phyloP scores from a whole-genome alignment of 2,113 vertebrate genomes.

The Oceanodroma tethys region DNA sequence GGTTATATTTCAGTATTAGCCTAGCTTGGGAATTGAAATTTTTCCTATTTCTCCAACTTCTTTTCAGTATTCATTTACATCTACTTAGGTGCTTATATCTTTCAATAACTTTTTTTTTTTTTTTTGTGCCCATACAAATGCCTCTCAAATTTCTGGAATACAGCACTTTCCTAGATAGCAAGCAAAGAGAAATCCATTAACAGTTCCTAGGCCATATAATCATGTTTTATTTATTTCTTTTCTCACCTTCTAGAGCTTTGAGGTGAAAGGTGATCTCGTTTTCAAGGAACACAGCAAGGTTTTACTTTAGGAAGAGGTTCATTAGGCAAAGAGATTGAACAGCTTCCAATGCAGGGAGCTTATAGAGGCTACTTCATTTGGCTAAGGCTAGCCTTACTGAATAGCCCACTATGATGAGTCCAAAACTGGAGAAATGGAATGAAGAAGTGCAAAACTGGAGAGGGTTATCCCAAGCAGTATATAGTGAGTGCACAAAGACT shows the following conservation, averaged over 20 bases:
- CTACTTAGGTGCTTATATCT: neutral
- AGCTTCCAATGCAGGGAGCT: neutral
- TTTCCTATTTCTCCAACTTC: constrained; percentile 1
- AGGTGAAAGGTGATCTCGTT: neutral
- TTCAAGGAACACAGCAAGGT: neutral
- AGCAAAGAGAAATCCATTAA: neutral
- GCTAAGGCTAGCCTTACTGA: neutral
- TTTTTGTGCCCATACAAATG: neutral
- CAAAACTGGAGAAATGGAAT: neutral
- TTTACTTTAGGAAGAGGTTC: neutral
- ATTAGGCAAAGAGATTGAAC: neutral
- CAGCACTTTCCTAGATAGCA: neutral
- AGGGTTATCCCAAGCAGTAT: neutral
- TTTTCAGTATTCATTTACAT: neutral
- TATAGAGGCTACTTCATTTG: neutral
- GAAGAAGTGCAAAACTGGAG: neutral
- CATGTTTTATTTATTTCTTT: constrained; percentile 5
- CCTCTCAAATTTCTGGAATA: neutral
- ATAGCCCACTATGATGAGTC: neutral
- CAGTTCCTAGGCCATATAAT: neutral
- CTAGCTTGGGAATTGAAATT: neutral
- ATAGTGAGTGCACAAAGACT: neutral
- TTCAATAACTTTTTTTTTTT: neutral
- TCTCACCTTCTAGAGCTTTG: neutral
- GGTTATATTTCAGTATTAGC: constrained; percentile 3